phyloP scores from a whole-genome alignment of 2,888 invertebrate species.

The Mesochorus sp. region DNA sequence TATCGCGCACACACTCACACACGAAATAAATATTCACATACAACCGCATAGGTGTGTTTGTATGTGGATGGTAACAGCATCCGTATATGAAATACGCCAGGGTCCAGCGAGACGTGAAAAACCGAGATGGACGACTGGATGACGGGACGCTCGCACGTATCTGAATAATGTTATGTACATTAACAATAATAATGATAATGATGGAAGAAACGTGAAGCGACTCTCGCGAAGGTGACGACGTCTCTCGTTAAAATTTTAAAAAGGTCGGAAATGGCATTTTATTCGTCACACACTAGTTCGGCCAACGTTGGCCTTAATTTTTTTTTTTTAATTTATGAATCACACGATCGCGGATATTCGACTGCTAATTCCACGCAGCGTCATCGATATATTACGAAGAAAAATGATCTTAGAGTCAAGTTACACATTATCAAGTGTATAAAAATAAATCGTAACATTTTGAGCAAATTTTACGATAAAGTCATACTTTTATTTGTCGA shows the following conservation, averaged over 20 bases:
- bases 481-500: neutral
- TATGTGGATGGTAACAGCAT: too few relatives aligned
- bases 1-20: too few relatives aligned
- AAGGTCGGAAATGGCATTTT: neutral
- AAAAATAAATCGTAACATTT: too few relatives aligned
- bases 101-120: constrained; percentile 46
- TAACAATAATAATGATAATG: neutral
- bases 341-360: too few relatives aligned
- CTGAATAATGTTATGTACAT: neutral
- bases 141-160: constrained; percentile 2
- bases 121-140: constrained; percentile 25
- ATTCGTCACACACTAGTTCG: too few relatives aligned
- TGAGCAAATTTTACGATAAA: too few relatives aligned
- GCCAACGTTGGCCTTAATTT: too few relatives aligned
- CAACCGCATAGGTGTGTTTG: neutral
- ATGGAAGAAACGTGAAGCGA: constrained; percentile 8
- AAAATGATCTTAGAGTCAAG: too few relatives aligned
- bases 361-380: too few relatives aligned
- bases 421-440: too few relatives aligned
- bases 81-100: constrained; percentile 18
- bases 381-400: too few relatives aligned
- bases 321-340: too few relatives aligned
- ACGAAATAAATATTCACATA: neutral
- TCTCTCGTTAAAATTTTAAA: constrained; percentile 26
- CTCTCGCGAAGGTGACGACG: constrained; percentile 42